These are phyloP conservation scores for Xylophagus ater DNA, from an alignment of 2,888 invertebrate genomes.

Conservation along the genomic window DNA sequence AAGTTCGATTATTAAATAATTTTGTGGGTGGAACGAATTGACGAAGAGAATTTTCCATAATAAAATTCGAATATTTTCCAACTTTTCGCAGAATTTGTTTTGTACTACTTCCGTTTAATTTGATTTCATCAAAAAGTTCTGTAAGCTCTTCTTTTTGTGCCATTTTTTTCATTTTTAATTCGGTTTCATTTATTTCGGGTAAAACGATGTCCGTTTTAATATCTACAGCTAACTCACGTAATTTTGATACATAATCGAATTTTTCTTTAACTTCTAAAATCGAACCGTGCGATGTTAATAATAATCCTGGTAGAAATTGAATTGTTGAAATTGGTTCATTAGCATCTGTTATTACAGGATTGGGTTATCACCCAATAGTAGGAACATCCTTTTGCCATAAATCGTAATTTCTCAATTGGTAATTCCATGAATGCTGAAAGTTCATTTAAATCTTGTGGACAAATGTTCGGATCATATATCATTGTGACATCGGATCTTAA, in stretches of 20 bases:
- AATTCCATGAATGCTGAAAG: slow-evolving; percentile 29
- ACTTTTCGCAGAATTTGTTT: slow-evolving; percentile 26
- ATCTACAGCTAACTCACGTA: slow-evolving; percentile 28
- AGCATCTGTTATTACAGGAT: slow-evolving; percentile 32
- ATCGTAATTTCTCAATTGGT: slow-evolving; percentile 27
- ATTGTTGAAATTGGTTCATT: slow-evolving; percentile 31
- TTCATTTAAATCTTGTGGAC: slow-evolving; percentile 28
- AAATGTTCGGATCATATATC: slow-evolving; percentile 5
- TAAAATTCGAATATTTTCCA: slow-evolving; percentile 28
- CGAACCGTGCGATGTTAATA: slow-evolving; percentile 32
- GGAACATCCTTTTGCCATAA: slow-evolving; percentile 30
- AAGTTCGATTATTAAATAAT: slow-evolving; percentile 29
- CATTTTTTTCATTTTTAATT: slow-evolving; percentile 24
- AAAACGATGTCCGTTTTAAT: slow-evolving; percentile 32
- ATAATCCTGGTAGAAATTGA: slow-evolving; percentile 32
- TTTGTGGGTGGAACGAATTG: slow-evolving; percentile 30
- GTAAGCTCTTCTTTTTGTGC: slow-evolving; percentile 30
- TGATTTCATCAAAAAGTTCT: slow-evolving; percentile 31
- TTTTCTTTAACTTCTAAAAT: slow-evolving; percentile 33
- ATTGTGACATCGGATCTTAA: slow-evolving; percentile 12
- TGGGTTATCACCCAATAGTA: slow-evolving; percentile 23
- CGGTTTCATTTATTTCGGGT: slow-evolving; percentile 28
- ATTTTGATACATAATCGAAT: slow-evolving; percentile 32
- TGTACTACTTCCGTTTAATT: slow-evolving; percentile 25
- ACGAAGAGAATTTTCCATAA: slow-evolving; percentile 30